phyloP scores from a whole-genome alignment of 2,797 vertebrate genomes.

The Falco peregrinus region DNA sequence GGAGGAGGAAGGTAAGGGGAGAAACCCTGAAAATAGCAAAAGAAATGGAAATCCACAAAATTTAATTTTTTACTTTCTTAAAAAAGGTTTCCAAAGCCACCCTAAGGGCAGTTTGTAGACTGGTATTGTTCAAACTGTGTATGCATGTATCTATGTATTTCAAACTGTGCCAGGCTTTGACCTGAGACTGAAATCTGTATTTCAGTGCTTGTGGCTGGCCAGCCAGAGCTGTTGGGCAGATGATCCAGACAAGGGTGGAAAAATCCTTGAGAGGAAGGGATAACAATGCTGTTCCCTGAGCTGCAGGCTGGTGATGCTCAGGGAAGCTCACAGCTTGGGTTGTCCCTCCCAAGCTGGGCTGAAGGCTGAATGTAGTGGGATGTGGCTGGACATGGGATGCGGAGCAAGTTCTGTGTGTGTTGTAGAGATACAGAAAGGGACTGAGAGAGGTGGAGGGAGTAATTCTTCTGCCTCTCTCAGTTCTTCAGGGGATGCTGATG shows the following conservation, averaged over 20 bases:
- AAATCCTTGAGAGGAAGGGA: not conserved
- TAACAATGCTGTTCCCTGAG: not conserved
- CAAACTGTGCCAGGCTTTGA: not conserved
- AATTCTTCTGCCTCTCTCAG: rapidly evolving
- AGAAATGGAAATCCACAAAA: not conserved
- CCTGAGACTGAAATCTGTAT: not conserved
- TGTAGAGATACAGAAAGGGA: not conserved
- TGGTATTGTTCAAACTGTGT: not conserved
- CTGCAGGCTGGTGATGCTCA: not conserved
- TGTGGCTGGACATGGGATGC: not conserved
- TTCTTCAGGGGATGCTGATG: not conserved
- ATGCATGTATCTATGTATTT: too few relatives aligned
- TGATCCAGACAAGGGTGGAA: not conserved
- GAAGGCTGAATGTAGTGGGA: not conserved
- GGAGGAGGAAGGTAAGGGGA: not conserved
- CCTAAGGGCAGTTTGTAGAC: not conserved
- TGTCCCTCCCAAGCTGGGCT: not conserved
- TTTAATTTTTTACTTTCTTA: not conserved
- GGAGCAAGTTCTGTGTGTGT: not conserved
- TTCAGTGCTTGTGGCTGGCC: not conserved
- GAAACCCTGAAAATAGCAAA: not conserved
- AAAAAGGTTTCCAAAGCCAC: not conserved
- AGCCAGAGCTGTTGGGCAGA: not conserved
- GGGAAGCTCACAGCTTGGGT: not conserved
- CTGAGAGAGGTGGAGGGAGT: not conserved